A percentile compares a stretch with the other conserved stretches of the same genome.
Conservation (phyloP, 2,113 vertebrate genomes). For the Myotis brandtii region DNA sequence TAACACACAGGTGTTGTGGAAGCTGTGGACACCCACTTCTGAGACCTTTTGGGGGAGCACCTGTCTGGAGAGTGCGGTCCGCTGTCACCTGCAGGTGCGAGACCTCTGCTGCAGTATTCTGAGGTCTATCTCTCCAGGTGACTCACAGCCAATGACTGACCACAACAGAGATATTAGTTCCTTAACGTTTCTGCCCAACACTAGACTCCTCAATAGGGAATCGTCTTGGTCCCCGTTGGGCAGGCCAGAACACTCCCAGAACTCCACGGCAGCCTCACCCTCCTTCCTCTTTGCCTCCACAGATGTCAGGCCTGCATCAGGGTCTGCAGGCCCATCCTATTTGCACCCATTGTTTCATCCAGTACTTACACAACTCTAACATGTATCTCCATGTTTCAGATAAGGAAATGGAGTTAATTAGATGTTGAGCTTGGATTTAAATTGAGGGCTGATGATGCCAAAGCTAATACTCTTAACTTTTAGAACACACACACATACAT, state of each 20-base stretch:
- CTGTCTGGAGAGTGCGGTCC: not conserved
- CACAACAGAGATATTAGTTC: not conserved
- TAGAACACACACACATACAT: not conserved
- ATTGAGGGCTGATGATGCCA: constrained; percentile 46
- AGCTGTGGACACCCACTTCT: not conserved
- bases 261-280: not conserved
- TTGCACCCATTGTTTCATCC: constrained; percentile 31
- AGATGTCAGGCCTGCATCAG: not conserved
- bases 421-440: constrained; percentile 50
- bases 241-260: not conserved
- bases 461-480: constrained; percentile 25
- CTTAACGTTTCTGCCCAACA: not conserved
- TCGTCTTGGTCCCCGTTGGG: not conserved
- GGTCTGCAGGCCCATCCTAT: not conserved
- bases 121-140: not conserved
- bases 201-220: not conserved
- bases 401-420: constrained; percentile 54
- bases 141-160: not conserved
- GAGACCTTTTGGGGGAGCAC: not conserved
- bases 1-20: not conserved
- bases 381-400: constrained; percentile 38
- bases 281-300: not conserved
- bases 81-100: not conserved
- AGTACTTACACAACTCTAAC: constrained; percentile 56
- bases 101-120: not conserved